Evolutionary conservation across 2,113 vertebrate genomes (phyloP), one percentile per base, ranked within the genome.

Genomic region (Brachyhypopomus gauderio): DNA sequence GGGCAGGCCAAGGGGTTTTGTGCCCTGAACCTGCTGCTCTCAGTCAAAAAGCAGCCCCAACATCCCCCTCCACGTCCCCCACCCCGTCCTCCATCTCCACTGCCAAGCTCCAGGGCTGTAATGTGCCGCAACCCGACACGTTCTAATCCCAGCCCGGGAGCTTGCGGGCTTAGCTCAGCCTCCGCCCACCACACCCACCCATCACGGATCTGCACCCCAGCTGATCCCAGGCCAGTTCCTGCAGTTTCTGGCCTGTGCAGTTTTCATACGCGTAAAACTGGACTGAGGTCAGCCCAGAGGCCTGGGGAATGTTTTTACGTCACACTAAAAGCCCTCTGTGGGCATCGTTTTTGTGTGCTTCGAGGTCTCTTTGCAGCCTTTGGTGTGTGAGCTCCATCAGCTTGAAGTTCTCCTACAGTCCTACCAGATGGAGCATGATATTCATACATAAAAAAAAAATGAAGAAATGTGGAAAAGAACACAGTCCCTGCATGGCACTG

Each of bases 71-170:
- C 64, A 71, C 70, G 52, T 81, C 67, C 45, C 80, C 85, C n/a
- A n/a, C 85, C 78, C 27, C 75, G 30, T 67, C 30, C 88, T 86
- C 86, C 81, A 79, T 58, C 34, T 4, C 22, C 67, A 30, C 36
- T 27, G 66, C 74, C 82, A 83, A 72, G 77, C 76, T 83, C 80
- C 64, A 58, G 11, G 55, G 85, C 81, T 90, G 89, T 91, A 92
- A 90, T 89, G 85, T 63, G 20, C 64, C 88, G 92, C 89, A 92
- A 92, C 90, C 77, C 48, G 89, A 90, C 81, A 89, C 88, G 83
- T 64, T 75, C 81, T 92, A 90, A 92, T 92, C 90, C 77, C 89
- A 67, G 64, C 82, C 27, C 58, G 89, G 87, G 87, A 87, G 87
- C 88, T 89, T 72, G 86, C 87, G 89, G 86, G 87, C 87, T 87